Evolutionary conservation across 2,797 vertebrate species (phyloP), one percentile per base, ranked within the genome.

Genomic region (Balearica regulorum): DNA sequence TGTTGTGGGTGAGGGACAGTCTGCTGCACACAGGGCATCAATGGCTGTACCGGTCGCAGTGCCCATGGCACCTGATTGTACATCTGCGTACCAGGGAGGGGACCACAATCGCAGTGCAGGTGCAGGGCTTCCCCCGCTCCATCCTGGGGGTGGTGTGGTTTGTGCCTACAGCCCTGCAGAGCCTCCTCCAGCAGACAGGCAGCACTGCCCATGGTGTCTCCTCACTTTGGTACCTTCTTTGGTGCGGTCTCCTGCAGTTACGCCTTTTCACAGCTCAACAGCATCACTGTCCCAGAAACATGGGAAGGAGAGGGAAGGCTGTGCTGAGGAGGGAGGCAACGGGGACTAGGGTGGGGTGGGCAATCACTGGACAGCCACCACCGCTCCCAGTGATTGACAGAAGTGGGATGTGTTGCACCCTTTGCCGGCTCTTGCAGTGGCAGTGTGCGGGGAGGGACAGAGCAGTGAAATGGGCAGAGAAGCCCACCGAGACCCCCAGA

Each of bases 91-190:
- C 6, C 15, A 37, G 80, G 48, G 39, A 66, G 19, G 16, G 61
- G 20, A 70, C 12, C 3, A 2, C 11, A n/a, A 9, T 53, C 49
- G 11, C 7, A 13, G 7, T 5, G 41, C 39, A 22, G 33, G 20
- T 26, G 39, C 31, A 77, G 54, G 77, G 37, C n/a, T 88, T 65
- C 19, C 37, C 41, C 22, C 2, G 6, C 39, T 54, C 71, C 10
- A 3, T 11, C 41, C 35, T 0, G 0, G 3, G 6, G 8, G 4
- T 5, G 31, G 18, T 6, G 11, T 24, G 24, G 16, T 46, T 54
- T 62, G 86, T 4, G 4, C 28, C 51, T n/a, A 2, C 5, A 3
- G 29, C 14, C 54, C 49, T 5, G 5, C 49, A 26, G 8, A 72
- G n/a, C 39, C 65, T 54, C 13, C 44, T 41, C 37, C 66, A 24